phyloP scores from a whole-genome alignment of 2,797 vertebrate species.

The Miichthys miiuy region DNA sequence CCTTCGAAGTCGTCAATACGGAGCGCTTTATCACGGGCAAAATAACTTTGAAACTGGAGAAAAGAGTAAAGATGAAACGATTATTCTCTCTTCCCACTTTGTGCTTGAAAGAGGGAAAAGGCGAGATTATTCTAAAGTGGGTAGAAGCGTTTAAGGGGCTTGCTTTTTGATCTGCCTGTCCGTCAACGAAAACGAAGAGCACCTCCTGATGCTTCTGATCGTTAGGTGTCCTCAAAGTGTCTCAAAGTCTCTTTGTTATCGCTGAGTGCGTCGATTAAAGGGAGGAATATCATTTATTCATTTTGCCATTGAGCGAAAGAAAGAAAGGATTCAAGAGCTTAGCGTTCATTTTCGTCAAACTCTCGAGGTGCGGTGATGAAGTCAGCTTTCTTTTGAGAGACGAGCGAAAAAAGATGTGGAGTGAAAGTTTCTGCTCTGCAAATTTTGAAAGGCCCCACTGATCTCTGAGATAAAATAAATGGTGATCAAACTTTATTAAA shows the following conservation, averaged over 20 bases:
- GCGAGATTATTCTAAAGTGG: conserved; percentile 75
- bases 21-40: conserved; percentile 79
- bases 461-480: conserved; percentile 73
- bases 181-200: conserved; percentile 73
- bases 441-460: conserved; percentile 69
- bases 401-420: conserved; percentile 56
- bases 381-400: conserved; percentile 81
- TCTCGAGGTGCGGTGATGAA: conserved; percentile 75
- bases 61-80: conserved; percentile 78
- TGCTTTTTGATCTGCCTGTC: conserved; percentile 82
- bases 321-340: conserved; percentile 75
- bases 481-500: conserved; percentile 79
- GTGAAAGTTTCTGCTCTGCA: conserved; percentile 67
- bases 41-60: conserved; percentile 80
- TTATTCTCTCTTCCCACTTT: conserved; percentile 74
- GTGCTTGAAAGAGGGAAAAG: conserved; percentile 72
- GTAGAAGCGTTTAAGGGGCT: conserved; percentile 79
- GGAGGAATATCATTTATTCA: conserved; percentile 86
- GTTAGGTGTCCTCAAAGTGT: conserved; percentile 87
- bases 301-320: conserved; percentile 76
- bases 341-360: conserved; percentile 81
- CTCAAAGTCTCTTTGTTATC: conserved; percentile 83
- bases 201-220: conserved; percentile 80
- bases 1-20: conserved; percentile 83
- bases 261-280: conserved; percentile 82